These are phyloP conservation scores for Apodemus sylvaticus DNA, from an alignment of 2,113 vertebrate genomes.

Conservation along the genomic window DNA sequence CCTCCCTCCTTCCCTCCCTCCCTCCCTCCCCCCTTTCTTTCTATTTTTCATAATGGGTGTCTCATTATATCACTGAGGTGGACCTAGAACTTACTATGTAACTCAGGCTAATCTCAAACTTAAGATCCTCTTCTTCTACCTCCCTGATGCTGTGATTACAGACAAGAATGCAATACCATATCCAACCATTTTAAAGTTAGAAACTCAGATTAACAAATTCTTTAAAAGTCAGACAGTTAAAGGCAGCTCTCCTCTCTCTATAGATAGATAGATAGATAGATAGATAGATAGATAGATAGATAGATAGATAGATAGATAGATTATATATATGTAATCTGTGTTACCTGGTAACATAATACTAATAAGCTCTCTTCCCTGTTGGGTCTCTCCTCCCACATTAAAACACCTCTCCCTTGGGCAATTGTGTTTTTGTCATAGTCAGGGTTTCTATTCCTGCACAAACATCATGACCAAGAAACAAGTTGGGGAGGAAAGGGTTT, in stretches of 20 bases:
- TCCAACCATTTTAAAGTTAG: neutral
- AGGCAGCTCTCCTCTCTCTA: neutral
- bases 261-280: no score
- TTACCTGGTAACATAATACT: neutral
- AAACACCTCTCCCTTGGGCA: neutral
- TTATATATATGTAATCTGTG: no score
- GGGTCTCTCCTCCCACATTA: neutral
- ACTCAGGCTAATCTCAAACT: neutral
- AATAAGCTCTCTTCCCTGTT: neutral
- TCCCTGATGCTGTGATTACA: neutral
- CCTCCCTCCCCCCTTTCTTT: no score
- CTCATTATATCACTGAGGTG: neutral
- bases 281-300: no score
- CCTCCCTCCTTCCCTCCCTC: neutral
- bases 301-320: no score
- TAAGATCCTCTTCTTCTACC: neutral
- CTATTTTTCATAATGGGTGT: neutral
- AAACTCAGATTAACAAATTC: neutral
- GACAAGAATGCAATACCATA: neutral
- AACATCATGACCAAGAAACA: no score
- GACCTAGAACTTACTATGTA: neutral
- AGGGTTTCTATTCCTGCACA: no score
- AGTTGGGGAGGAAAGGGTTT: no score
- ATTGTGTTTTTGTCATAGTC: no score
- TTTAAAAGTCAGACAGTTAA: neutral